These are phyloP conservation scores for Boleophthalmus pectinirostris DNA, from an alignment of 2,113 vertebrate genomes.

Conservation along the genomic window DNA sequence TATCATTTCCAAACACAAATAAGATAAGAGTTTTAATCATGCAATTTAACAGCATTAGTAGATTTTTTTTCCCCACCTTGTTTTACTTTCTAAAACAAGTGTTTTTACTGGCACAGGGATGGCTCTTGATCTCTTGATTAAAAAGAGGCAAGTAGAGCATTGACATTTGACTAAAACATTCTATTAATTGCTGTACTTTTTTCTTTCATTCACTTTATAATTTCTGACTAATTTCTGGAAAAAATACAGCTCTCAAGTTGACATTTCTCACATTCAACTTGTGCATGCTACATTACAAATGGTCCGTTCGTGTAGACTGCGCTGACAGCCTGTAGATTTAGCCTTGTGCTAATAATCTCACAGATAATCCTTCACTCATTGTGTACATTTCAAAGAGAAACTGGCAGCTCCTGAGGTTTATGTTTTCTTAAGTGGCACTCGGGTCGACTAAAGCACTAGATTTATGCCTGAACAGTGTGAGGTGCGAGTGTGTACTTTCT, in stretches of 20 bases:
- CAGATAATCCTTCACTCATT: slow-evolving; percentile 59
- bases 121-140: neutral
- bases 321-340: slow-evolving; percentile 33
- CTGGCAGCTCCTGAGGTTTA: slow-evolving; percentile 26
- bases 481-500: slow-evolving; percentile 61
- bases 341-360: slow-evolving; percentile 39
- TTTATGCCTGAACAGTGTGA: slow-evolving; percentile 19
- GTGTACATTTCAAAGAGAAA: slow-evolving; percentile 30
- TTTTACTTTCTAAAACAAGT: too few relatives aligned
- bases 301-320: neutral
- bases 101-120: too few relatives aligned
- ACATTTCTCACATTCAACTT: neutral
- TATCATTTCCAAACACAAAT: too few relatives aligned
- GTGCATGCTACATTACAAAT: neutral
- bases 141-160: neutral
- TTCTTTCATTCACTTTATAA: neutral
- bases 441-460: slow-evolving; percentile 5
- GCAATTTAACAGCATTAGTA: too few relatives aligned
- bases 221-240: neutral
- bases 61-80: too few relatives aligned
- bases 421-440: slow-evolving; percentile 33
- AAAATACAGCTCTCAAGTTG: neutral
- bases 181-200: neutral
- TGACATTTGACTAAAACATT: neutral
- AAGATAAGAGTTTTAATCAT: too few relatives aligned